Base-by-base conservation (phyloP, 1,140 invertebrate genomes). In the Bombus balteatus region DNA sequence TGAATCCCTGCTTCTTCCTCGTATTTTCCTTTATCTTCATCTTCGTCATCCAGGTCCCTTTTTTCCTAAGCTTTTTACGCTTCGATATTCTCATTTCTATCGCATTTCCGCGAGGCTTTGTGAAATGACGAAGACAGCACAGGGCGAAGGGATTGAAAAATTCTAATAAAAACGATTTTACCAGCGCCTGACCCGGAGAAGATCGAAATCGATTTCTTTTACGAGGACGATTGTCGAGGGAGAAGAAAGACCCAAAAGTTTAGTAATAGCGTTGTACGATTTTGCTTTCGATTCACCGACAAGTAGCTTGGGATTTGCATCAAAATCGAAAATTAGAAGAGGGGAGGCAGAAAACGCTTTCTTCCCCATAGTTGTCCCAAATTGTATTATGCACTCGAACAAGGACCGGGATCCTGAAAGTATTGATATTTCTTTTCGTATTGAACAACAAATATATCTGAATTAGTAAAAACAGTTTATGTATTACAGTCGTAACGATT, bases 81-180 rank as follows among this genome's bases (percentile, higher is more conserved):
- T 83, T 65, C 66, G 73, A 78, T 71, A 83, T 87, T n/a, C 81
- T 53, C 85, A 73, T 73, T 83, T 77, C 73, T 62, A 62, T 37
- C 72, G 79, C 62, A 75, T 86, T 82, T 76, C 81, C 71, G 59
- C 37, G 43, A 59, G 57, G 85, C 85, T 87, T 83, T 83, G 85
- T 66, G 41, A 78, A 78, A 83, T 57, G 81, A 70, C 41, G 73
- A 87, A 78, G 68, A 83, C 68, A 86, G 73, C 25, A 34, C 39
- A 8, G 28, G 32, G 34, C 41, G 53, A 32, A 28, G 66, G 74
- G 74, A 87, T 83, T 83, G 85, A 83, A 87, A 87, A 83, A 87
- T 87, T 83, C 74, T 83, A 87, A 87, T 83, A 87, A 87, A 87
- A 87, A 83, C 85, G 81, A 72, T 83, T 72, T 25, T 57, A 13